Evolutionary conservation across 2,888 invertebrate species (phyloP).

Genomic region (Dynastes hyllus): DNA sequence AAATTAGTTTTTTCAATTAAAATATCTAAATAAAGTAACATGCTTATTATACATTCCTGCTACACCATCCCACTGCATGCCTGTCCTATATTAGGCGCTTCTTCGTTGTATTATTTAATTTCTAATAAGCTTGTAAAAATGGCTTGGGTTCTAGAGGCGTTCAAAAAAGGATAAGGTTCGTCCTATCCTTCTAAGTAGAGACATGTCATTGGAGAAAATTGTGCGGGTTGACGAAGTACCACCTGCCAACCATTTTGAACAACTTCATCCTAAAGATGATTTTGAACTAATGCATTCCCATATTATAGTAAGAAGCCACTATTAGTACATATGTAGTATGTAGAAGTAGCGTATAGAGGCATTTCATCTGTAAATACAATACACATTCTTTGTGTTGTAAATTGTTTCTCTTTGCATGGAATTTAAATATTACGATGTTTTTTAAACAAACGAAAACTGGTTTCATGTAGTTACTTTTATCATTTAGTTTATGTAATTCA

Average conservation of each 20-base stretch:
- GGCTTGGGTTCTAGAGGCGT: slow-evolving; percentile 72
- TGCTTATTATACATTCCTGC: not conserved
- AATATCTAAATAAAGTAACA: no score
- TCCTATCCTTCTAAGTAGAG: slow-evolving; percentile 85
- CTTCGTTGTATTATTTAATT: not conserved
- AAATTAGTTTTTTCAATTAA: no score
- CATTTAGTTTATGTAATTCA: no score
- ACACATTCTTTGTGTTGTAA: no score
- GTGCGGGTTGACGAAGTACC: slow-evolving; percentile 70
- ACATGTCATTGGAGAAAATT: slow-evolving; percentile 76
- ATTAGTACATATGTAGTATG: not conserved
- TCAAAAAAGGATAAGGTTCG: slow-evolving; percentile 82
- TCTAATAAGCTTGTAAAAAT: slow-evolving; percentile 41
- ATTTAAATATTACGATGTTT: no score
- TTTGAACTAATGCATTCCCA: slow-evolving; percentile 73
- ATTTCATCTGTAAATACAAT: not conserved
- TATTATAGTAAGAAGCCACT: slow-evolving; percentile 52
- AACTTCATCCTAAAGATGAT: slow-evolving; percentile 88
- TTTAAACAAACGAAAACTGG: no score
- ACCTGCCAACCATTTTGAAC: slow-evolving; percentile 82
- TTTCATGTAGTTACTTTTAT: no score
- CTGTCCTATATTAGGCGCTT: not conserved
- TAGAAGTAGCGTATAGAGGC: slow-evolving; percentile 9
- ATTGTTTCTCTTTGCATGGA: no score
- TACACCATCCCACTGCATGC: not conserved